Evolutionary conservation across 2,113 vertebrate species (phyloP), one percentile per base, ranked within the genome.

Genomic region (Polyodon spathula): DNA sequence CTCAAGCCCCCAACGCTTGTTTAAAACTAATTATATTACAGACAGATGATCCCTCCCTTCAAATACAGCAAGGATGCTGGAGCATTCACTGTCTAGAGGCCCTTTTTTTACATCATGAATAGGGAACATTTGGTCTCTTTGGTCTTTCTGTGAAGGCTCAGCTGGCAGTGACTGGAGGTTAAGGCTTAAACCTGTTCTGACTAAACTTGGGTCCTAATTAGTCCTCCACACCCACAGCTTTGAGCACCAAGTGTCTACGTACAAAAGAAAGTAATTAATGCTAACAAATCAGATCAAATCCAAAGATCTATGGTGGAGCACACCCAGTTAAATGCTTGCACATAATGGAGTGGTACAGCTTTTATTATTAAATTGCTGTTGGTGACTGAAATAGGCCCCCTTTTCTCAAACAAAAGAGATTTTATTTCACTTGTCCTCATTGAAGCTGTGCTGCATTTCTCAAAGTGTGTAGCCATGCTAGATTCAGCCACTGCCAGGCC

Each of bases 201-300:
- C 86, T 78, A 83, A 92, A 90, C 90, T 89, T 91, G 84, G 85
- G 84, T 88, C 80, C 84, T 87, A 80, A 89, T 92, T 92, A 90
- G 89, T 83, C 85, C 81, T 88, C 81, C 86, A 85, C 88, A 89
- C 86, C 76, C 84, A 90, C 88, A 90, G 88, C 88, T 83, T 81
- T 88, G 84, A 90, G 88, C 86, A 90, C 89, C 87, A 86, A 84
- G 86, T 87, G 84, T 88, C 89, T 89, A 76, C 80, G 80, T 78
- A 89, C 84, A 83, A 89, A 90, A 87, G 79, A 78, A 89, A 91
- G 85, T 93, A 91, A 95, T 95, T 93, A 94, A 92, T 91, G 87
- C 90, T 81, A 87, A 85, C 89, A 93, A 95, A 97, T 95, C 90
- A 95, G 92, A 94, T 93, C 90, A 91, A 93, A 86, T 77, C 86